Evolutionary conservation across 1,140 invertebrate genomes (phyloP), one percentile per base, ranked within the genome.

Genomic region (Pseudobourletiella spinata): DNA sequence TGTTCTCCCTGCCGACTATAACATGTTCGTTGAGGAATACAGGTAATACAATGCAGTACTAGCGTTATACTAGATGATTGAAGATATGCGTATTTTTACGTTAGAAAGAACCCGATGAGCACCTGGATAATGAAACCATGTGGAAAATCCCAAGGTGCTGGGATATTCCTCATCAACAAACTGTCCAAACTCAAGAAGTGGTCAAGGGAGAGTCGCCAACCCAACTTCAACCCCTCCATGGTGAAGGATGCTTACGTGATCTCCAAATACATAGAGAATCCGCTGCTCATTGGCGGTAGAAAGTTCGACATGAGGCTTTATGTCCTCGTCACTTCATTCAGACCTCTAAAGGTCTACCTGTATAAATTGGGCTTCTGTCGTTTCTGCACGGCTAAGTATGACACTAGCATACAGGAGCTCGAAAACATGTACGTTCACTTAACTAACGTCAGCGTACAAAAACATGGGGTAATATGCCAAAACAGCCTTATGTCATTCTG

Each of bases 91-190:
- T 39, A 39, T n/a, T 11, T 39, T 39, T 39, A 39, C 32, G 32
- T 8, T 39, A 74, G 80, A 29, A 93, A 91, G 74, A 88, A 87
- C 59, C 91, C 91, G 0, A 84, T 90, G 66, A 91, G 88, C 61
- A 95, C 91, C 0, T 97, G 92, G 92, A 97, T 97, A 59, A 95
- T 97, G 89, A 97, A 67, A 74, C 94, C 94, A 0, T 93, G 90
- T 73, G 92, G 91, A 22, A 88, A 91, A 74, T 92, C 88, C 15
- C 89, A 92, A 75, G 88, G 88, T 0, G 83, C 86, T 3, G 89
- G 89, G 4, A 93, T 93, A 66, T 91, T 91, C 72, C 76, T 93
- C 0, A 90, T 93, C 65, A 91, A 91, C 70, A 91, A 91, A 77
- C 74, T 92, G 39, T 90, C 88, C 1, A 90, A 91, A 76, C 76